Evolutionary conservation across 2,888 invertebrate genomes (phyloP).

Genomic region (Drosophila monieri): DNA sequence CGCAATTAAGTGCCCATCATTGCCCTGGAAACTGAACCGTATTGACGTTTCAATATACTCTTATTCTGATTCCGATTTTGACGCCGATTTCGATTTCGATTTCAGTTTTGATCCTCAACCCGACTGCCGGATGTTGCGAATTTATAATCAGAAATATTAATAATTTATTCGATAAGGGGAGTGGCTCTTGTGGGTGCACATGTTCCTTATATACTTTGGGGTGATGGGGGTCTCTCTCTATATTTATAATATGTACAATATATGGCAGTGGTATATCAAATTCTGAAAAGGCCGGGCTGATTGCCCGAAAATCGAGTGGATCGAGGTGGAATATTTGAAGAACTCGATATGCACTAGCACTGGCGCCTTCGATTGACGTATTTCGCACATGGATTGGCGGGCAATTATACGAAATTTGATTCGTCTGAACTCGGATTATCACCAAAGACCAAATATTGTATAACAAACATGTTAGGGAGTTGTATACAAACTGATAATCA

Average conservation of each 20-base stretch:
- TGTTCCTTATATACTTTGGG: slow-evolving; percentile 12
- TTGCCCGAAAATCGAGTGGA: slow-evolving; percentile 41
- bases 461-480: slow-evolving; percentile 8
- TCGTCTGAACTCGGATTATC: slow-evolving; percentile 26
- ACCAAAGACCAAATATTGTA: slow-evolving; percentile 27
- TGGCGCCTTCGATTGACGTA: slow-evolving; percentile 40
- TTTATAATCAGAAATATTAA: slow-evolving; percentile 40
- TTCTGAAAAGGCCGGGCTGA: slow-evolving; percentile 32
- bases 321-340: slow-evolving; percentile 22
- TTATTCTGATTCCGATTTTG: slow-evolving; percentile 9
- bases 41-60: slow-evolving; percentile 15
- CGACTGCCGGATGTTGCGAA: slow-evolving; percentile 66
- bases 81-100: slow-evolving; percentile 8
- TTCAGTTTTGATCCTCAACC: slow-evolving; percentile 23
- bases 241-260: background rate
- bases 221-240: slow-evolving; percentile 4
- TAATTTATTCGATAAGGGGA: slow-evolving; percentile 37
- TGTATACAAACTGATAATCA: background rate
- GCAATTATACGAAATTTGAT: slow-evolving; percentile 10
- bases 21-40: slow-evolving; percentile 17
- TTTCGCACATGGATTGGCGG: slow-evolving; percentile 18
- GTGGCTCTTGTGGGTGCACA: slow-evolving; percentile 1
- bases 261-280: slow-evolving; percentile 10
- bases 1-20: slow-evolving; percentile 39
- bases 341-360: slow-evolving; percentile 26